Conservation (phyloP, 2,888 invertebrate species). For the Fissipunctia ypsillon region DNA sequence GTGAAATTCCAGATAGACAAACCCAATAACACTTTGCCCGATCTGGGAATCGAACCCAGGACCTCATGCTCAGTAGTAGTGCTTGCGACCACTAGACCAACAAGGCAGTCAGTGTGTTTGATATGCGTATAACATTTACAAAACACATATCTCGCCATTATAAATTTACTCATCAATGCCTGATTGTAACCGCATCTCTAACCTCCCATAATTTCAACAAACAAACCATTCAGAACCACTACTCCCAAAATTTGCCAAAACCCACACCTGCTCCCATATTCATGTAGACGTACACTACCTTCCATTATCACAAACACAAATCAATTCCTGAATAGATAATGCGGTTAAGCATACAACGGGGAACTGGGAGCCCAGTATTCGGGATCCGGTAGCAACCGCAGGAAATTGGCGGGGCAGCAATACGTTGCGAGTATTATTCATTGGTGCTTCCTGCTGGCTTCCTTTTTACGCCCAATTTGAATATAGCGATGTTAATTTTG, state of each 20-base stretch:
- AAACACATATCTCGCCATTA: neutral
- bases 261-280: slow-evolving; percentile 53
- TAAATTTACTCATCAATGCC: neutral
- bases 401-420: slow-evolving; percentile 75
- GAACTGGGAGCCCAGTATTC: slow-evolving; percentile 63
- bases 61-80: no score
- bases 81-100: no score
- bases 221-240: neutral
- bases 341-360: slow-evolving; percentile 67
- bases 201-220: slow-evolving; percentile 4
- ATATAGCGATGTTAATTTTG: slow-evolving; percentile 65
- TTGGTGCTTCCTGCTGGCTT: slow-evolving; percentile 67
- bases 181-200: slow-evolving; percentile 12
- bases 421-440: slow-evolving; percentile 75
- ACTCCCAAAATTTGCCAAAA: slow-evolving; percentile 38
- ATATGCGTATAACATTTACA: no score
- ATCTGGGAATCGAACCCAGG: no score
- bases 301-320: slow-evolving; percentile 68
- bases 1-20: no score
- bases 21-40: no score
- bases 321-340: slow-evolving; percentile 72
- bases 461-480: slow-evolving; percentile 67
- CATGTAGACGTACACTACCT: slow-evolving; percentile 54
- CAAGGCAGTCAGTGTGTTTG: no score
- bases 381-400: slow-evolving; percentile 66